Base-by-base conservation (phyloP, 1,140 invertebrate species). In the Tachypleus tridentatus region DNA sequence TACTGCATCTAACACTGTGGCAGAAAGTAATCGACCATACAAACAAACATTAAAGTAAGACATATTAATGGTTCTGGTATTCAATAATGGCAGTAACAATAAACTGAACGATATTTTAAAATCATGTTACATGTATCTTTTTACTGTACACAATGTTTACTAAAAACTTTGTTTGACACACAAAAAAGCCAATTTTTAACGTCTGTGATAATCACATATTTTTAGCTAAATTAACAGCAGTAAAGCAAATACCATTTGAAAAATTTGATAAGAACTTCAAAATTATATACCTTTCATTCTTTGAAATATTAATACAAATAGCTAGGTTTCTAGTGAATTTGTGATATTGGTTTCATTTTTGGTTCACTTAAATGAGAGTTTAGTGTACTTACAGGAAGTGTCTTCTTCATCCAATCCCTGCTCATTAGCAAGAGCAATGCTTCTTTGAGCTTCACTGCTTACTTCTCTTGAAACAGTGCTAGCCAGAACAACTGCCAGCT, bases 1-100 rank as follows among this genome's bases (percentile, higher is more conserved):
- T 53, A 87, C 76, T 51, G 86, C 82, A 75, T 83, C 82, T 73
- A 84, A 86, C 69, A 81, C 86, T 87, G 77, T 4, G 29, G 29
- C 29, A 83, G 82, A 65, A 57, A 9, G 11, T 9, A 29, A 8
- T 57, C 49, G 11, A 8, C 5, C 7, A 57, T 9, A 47, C 4
- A 51, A 48, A 53, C 51, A 49, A 67, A 60, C 11, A 58, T 29
- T 47, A 56, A n/a, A 10, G 11, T 51, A 64, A 61, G 51, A 62
- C n/a, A 64, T 62, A 61, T 11, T 51, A 66, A 29, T 29, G 29
- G 29, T 29, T 29, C 29, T 29, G 2, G 29, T 29, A 29, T 29
- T 29, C 29, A 29, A 29, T 29, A 29, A 29, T 29, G 29, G 29
- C 29, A 29, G 29, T 29, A 29, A 29, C 29, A 29, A 29, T 29